These are phyloP conservation scores for Sphaeridia pumilis DNA, from an alignment of 2,888 invertebrate species.

Conservation along the genomic window DNA sequence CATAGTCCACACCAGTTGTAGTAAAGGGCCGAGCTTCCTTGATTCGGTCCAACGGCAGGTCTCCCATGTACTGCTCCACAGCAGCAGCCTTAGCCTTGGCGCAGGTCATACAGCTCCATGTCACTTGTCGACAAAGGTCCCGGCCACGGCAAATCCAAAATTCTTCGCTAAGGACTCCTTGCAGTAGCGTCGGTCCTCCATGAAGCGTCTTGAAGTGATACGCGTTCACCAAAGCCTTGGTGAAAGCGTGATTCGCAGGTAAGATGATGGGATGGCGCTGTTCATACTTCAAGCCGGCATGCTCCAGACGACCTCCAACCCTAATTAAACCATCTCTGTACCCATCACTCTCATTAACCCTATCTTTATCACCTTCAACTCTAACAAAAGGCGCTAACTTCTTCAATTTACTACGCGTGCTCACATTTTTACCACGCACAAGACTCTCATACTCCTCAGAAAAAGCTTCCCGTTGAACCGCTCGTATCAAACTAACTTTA, in stretches of 20 bases:
- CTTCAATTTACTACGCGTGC: neutral
- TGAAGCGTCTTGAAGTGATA: neutral
- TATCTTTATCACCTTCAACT: neutral
- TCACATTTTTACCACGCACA: neutral
- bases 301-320: neutral
- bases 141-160: neutral
- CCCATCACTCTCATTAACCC: too few relatives aligned
- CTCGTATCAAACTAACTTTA: neutral
- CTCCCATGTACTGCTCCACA: constrained; percentile 1
- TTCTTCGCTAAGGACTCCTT: neutral
- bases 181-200: neutral
- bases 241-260: neutral
- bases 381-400: neutral
- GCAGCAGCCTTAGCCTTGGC: neutral
- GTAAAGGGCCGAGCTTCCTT: neutral
- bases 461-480: neutral
- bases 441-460: neutral
- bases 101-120: neutral
- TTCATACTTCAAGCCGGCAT: neutral
- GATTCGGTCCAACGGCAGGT: neutral
- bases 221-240: neutral
- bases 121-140: neutral
- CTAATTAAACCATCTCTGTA: neutral
- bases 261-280: neutral
- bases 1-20: neutral